A percentile compares a stretch with the other conserved stretches of the same genome.
Conservation (phyloP, 2,888 invertebrate species). For the Pimpla rufipes region DNA sequence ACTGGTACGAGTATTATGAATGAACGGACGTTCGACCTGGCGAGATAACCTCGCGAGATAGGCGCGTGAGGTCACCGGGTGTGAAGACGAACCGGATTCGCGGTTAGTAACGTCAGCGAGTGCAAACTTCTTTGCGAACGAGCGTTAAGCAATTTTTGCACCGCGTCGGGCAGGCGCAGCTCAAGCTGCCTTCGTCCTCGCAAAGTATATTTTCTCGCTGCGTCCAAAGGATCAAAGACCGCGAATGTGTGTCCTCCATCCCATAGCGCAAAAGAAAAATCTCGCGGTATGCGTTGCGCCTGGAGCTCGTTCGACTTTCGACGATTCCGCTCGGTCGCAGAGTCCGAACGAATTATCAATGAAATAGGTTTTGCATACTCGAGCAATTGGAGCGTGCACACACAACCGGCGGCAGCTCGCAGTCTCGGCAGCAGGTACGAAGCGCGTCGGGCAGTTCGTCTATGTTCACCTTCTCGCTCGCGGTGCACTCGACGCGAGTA, state of each 20-base stretch:
- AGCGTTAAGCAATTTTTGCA: neutral
- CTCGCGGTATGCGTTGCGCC: neutral
- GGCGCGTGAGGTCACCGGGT: constrained; percentile 37
- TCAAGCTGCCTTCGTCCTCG: neutral
- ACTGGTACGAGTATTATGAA: constrained; percentile 66
- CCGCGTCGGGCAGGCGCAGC: neutral
- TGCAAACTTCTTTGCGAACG: constrained; percentile 7
- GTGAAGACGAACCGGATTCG: constrained; percentile 8
- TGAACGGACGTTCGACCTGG: constrained; percentile 63
- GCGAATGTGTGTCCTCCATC: constrained; percentile 31
- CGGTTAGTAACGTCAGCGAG: neutral
- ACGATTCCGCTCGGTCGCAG: constrained; percentile 50
- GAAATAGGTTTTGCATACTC: constrained; percentile 64
- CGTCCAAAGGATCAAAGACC: constrained; percentile 66
- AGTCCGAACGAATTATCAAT: constrained; percentile 67
- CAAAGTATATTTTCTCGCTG: constrained; percentile 52
- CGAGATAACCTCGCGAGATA: constrained; percentile 67
- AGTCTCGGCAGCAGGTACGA: constrained; percentile 27
- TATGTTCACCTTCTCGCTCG: constrained; percentile 63
- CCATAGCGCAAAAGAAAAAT: constrained; percentile 7
- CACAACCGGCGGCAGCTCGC: constrained; percentile 1
- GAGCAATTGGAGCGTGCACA: constrained; percentile 64
- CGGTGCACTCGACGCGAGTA: constrained; percentile 70
- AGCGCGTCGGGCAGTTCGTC: constrained; percentile 47
- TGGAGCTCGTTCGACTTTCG: constrained; percentile 29